Evolutionary conservation across 2,113 vertebrate genomes (phyloP), one percentile per base, ranked within the genome.

Genomic region (Ifrita kowaldi): DNA sequence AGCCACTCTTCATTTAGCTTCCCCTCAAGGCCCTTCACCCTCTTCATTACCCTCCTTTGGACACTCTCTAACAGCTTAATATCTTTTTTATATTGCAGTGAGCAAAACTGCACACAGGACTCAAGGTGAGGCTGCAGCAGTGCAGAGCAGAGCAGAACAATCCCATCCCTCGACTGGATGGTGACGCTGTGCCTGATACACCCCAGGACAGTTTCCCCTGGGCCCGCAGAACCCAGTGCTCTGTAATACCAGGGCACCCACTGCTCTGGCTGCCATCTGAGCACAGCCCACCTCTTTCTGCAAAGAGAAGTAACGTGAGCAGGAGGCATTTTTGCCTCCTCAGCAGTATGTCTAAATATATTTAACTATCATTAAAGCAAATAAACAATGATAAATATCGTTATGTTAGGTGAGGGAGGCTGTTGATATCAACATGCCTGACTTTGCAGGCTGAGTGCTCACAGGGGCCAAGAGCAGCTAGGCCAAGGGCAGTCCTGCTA

Each of bases 231-330:
- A 27, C 37, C 26, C 44, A 32, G 39, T 3, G 24, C 28, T 35
- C 39, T 1, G 4, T 28, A 18, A 44, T 1, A 2, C 15, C 35
- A 14, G 39, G n/a, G 42, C 67, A 56, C 69, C 60, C 10, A 2
- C 33, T 52, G 65, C 76, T 77, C 60, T 9, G 6, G 27, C 57
- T 65, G 59, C 76, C 32, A 16, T 3, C 60, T 0, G 0, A 64
- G 60, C 14, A 7, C 52, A 80, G 47, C 62, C 24, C 17, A 8
- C 11, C 33, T 26, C 32, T 27, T 47, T 32, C 4, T 81, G 53
- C 44, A 64, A 49, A 46, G 28, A 63, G 33, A 21, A 56, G 33
- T 15, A 23, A 73, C 0, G 0, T 0, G 5, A 87, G n/a, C 65
- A 65, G 2, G 1, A 81, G 32, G 47, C 7, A 2, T 22, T 79